Percentiles rank a stretch among this genome's conserved stretches.
Conservation (phyloP, 1,140 invertebrate species). For the Diorhabda carinulata region DNA sequence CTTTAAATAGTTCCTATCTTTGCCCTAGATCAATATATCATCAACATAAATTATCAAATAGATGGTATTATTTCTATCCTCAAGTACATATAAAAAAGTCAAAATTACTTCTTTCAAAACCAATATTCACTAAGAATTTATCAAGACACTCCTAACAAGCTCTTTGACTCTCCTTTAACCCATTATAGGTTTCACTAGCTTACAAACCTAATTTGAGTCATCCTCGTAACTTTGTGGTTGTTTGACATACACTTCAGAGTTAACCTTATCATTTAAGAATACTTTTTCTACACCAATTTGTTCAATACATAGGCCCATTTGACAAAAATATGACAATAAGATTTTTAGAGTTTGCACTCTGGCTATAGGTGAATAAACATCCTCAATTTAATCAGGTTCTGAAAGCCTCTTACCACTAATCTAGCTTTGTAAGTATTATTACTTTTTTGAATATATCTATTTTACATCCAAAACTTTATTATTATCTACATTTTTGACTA, state of each 20-base stretch:
- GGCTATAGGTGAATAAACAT: not conserved
- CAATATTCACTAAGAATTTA: too few relatives aligned
- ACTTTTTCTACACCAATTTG: not conserved
- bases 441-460: too few relatives aligned
- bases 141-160: too few relatives aligned
- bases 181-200: not conserved
- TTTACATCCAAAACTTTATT: too few relatives aligned
- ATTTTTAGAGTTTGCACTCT: not conserved
- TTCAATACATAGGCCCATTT: not conserved
- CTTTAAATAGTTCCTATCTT: too few relatives aligned
- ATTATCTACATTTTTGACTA: too few relatives aligned
- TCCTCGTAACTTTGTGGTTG: not conserved
- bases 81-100: too few relatives aligned
- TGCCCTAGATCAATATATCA: too few relatives aligned
- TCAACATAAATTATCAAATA: too few relatives aligned
- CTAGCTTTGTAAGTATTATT: not conserved
- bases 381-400: not conserved
- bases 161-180: not conserved
- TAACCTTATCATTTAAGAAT: constrained; percentile 4
- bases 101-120: too few relatives aligned
- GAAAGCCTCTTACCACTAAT: not conserved
- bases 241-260: constrained; percentile 1
- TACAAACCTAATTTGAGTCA: not conserved
- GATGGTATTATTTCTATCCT: too few relatives aligned
- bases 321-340: not conserved